These are phyloP conservation scores for Clepsis dumicolana DNA, from an alignment of 2,888 invertebrate species.

Conservation along the genomic window DNA sequence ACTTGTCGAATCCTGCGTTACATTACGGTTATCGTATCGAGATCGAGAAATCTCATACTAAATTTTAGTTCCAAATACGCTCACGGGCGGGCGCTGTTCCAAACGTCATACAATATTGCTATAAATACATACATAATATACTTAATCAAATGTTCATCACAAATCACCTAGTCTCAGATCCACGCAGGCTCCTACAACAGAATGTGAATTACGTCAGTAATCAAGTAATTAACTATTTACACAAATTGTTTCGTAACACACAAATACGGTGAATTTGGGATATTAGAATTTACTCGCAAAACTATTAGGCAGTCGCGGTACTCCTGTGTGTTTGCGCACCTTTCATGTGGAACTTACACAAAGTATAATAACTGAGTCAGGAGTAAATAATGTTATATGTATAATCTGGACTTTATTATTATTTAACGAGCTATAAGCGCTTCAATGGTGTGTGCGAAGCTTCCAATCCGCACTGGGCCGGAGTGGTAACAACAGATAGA, in stretches of 20 bases:
- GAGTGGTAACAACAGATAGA: no score
- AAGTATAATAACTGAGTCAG: constrained; percentile 27
- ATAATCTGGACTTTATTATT: neutral
- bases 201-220: constrained; percentile 8
- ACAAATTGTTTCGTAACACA: constrained; percentile 28
- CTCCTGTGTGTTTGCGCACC: constrained; percentile 27
- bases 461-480: no score
- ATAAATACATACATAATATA: no score
- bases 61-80: no score
- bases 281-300: constrained; percentile 21
- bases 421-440: neutral
- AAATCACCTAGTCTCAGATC: no score
- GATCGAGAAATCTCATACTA: no score
- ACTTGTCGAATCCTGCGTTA: no score
- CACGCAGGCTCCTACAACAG: neutral
- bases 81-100: no score
- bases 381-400: neutral
- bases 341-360: constrained; percentile 31
- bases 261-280: constrained; percentile 7
- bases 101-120: no score
- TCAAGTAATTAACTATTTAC: constrained; percentile 19
- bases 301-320: constrained; percentile 33
- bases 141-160: no score
- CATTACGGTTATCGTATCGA: no score
- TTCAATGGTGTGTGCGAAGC: no score